Evolutionary conservation across 2,888 invertebrate genomes (phyloP), one percentile per base, ranked within the genome.

Genomic region (Agrochola lota): DNA sequence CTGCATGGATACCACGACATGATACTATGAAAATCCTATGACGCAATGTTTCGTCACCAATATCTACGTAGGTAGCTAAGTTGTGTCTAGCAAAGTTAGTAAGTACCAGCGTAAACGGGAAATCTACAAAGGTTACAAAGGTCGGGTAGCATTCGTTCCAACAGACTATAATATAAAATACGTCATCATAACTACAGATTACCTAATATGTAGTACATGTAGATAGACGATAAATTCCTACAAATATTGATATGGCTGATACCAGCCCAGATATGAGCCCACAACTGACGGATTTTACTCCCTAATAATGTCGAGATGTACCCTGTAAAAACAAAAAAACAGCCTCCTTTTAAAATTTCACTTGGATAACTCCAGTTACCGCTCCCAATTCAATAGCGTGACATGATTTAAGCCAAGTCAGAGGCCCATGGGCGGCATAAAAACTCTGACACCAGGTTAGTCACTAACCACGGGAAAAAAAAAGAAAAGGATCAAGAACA

Each of bases 111-210:
- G 5, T 52, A n/a, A 30, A 77, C 20, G 60, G 77, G 66, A 66
- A 83, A 77, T 70, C 64, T 77, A 35, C 52, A 40, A 66, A 49
- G 60, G 46, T 66, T 9, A 66, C 6, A 40, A n/a, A 60, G 77
- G 66, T 83, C 62, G 17, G 15, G 15, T 35, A 80, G 23, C 69
- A 68, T 30, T 55, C 12, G 20, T 20, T 30, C 17, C 26, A 7
- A n/a, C 6, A 64, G 43, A 77, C 6, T 64, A 60, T 35, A 15
- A n/a, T 57, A 55, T 35, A 15, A 59, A 69, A 52, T n/a, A 64
- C 68, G 69, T 82, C 52, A 81, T 75, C 5, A 20, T 26, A 75
- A 30, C 49, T 23, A 57, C 43, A 46, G n/a, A 80, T 52, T 59
- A 68, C 12, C 15, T 66, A 55, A 23, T 30, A 63, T 1, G 1